Evolutionary conservation across 2,797 vertebrate genomes (phyloP), one percentile per base, ranked within the genome.

Genomic region (Coccyzus lansbergi): DNA sequence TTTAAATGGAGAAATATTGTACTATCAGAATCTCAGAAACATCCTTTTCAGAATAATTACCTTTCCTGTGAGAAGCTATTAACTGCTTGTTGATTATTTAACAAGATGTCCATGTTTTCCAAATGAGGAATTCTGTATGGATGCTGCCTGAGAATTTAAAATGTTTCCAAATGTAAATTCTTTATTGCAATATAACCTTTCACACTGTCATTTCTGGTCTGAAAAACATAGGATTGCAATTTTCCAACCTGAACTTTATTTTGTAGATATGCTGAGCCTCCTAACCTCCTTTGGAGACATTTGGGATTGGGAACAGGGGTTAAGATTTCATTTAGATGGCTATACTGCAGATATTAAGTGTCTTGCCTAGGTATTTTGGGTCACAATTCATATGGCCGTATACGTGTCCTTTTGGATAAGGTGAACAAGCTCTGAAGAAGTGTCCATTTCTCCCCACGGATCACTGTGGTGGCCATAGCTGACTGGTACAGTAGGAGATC

Each of bases 1-100:
- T 86, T 94, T 22, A 92, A 96, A 96, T 53, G 74, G 74, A 96
- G 82, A 94, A 89, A 89, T 26, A 58, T 83, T 81, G 77, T 65
- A 56, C 24, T 76, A 48, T 65, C 63, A 92, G 52, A 64, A 31
- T 6, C 64, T 68, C 64, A 31, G 55, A 38, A 80, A 42, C 53
- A 59, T 15, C 48, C 12, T 86, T 86, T 91, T 70, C 52, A 69
- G 56, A 68, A 12, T 48, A n/a, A 26, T 58, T 52, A 20, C 3
- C 9, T 64, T 15, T 78, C 53, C 46, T 74, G 25, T 40, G 18
- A 83, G 31, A 71, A 79, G 20, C 10, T 83, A 5, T 12, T 29
- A 65, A 48, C 28, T 44, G 21, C n/a, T 28, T 53, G 18, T 80
- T 74, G 40, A 71, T 63, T 49, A 58, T 75, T 84, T 67, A 75